phyloP scores from a whole-genome alignment of 2,888 invertebrate species.

The Tinea trinotella region DNA sequence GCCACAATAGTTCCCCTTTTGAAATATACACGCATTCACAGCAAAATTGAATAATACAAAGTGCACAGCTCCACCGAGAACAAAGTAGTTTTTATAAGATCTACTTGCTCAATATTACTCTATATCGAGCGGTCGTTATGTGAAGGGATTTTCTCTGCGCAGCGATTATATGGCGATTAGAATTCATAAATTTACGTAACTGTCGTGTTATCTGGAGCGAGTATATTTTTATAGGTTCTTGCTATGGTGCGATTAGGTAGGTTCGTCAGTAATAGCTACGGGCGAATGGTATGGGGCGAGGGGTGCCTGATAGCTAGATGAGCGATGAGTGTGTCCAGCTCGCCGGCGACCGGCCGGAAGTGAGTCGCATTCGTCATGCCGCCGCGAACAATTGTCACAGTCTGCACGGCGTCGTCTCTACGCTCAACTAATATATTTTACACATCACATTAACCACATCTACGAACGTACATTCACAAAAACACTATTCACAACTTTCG shows the following conservation, averaged over 20 bases:
- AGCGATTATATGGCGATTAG: conserved; percentile 1
- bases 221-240: conserved; percentile 10
- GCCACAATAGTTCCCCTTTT: conserved; percentile 8
- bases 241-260: conserved; percentile 3
- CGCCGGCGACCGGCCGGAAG: conserved; percentile 27
- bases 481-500: conserved; percentile 1
- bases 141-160: not conserved
- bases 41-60: conserved; percentile 1
- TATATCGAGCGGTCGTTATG: not conserved
- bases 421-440: conserved; percentile 27
- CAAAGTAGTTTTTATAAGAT: not conserved
- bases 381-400: not conserved
- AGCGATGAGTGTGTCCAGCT: conserved; percentile 5
- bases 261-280: not conserved
- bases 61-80: not conserved
- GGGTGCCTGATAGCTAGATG: conserved; percentile 3
- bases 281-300: conserved; percentile 2
- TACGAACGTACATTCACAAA: conserved; percentile 1
- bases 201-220: conserved; percentile 2
- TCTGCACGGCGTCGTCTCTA: conserved; percentile 6
- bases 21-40: not conserved
- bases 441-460: conserved; percentile 40
- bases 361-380: conserved; percentile 40
- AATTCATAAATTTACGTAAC: conserved; percentile 9
- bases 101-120: not conserved